Evolutionary conservation across 2,888 invertebrate genomes (phyloP).

Genomic region (Ophion costatus): DNA sequence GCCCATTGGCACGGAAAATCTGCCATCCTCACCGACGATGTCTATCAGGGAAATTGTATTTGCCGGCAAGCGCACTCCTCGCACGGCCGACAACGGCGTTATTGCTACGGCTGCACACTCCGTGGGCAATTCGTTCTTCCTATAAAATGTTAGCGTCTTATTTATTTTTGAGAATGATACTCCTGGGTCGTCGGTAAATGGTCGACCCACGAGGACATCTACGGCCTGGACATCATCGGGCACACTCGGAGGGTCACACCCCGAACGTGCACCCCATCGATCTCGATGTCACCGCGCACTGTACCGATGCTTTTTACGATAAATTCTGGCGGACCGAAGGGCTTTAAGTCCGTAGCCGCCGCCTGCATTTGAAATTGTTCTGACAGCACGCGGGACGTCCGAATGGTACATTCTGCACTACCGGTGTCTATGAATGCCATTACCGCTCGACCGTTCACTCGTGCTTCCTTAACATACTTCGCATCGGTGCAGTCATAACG

Average conservation of each 20-base stretch:
- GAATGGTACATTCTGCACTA: constrained; percentile 31
- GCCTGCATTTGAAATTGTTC: neutral
- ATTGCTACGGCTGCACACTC: neutral
- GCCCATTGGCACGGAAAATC: neutral
- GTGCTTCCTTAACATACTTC: constrained; percentile 1
- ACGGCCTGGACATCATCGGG: constrained; percentile 26
- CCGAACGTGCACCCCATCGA: constrained; percentile 4
- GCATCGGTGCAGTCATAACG: neutral
- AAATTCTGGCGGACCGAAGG: constrained; percentile 22
- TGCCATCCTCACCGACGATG: neutral
- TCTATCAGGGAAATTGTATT: too few relatives aligned
- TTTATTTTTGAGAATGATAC: too few relatives aligned
- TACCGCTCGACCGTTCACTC: neutral
- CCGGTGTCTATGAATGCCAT: constrained; percentile 29
- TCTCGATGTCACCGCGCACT: neutral
- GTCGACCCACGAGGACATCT: constrained; percentile 25
- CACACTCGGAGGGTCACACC: neutral
- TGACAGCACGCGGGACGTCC: neutral
- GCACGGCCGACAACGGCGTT: too few relatives aligned
- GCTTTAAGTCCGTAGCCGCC: neutral
- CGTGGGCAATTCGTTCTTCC: neutral
- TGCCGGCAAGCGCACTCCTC: too few relatives aligned
- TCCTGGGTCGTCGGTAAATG: constrained; percentile 22
- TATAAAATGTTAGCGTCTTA: too few relatives aligned
- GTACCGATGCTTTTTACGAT: neutral